A percentile compares a stretch with the other conserved stretches of the same genome.
phyloP scores from a whole-genome alignment of 2,888 invertebrate species.

The Drosophila paracracens region DNA sequence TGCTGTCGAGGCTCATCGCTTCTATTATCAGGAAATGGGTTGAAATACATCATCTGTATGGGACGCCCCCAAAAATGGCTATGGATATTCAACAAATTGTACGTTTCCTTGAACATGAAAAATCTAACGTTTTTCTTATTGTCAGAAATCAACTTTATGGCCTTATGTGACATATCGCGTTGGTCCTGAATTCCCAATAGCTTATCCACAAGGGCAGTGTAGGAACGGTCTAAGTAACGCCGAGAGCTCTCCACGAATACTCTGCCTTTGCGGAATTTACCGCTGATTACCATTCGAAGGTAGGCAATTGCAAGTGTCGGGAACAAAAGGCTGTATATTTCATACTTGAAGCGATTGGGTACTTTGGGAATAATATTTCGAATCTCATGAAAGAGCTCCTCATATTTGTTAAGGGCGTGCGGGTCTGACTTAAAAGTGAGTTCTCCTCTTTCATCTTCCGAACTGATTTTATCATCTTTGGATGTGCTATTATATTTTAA shows the following conservation, averaged over 20 bases:
- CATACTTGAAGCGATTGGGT: conserved; percentile 43
- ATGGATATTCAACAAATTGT: background rate
- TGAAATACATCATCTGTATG: conserved; percentile 37
- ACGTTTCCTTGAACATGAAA: conserved; percentile 23
- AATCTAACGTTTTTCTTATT: conserved; percentile 35
- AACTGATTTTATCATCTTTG: background rate
- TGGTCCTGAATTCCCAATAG: conserved; percentile 27
- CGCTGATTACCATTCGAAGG: conserved; percentile 38
- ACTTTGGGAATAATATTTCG: conserved; percentile 1
- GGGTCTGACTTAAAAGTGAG: background rate
- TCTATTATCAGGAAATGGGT: background rate
- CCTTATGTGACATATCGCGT: conserved; percentile 36
- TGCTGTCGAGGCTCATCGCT: conserved; percentile 16
- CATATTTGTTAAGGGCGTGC: conserved; percentile 27
- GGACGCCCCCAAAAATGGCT: conserved; percentile 28
- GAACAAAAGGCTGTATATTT: conserved; percentile 48
- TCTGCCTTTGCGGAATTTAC: conserved; percentile 30
- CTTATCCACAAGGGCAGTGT: conserved; percentile 39
- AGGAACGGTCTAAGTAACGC: conserved; percentile 43
- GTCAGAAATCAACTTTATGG: conserved; percentile 39
- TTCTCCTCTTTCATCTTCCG: background rate
- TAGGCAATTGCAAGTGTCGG: conserved; percentile 51
- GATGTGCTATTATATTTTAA: conserved; percentile 43
- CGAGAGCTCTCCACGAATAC: conserved; percentile 21
- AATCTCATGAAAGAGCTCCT: conserved; percentile 33